phyloP scores from a whole-genome alignment of 2,888 invertebrate genomes.

The Azorinus chamasolen region DNA sequence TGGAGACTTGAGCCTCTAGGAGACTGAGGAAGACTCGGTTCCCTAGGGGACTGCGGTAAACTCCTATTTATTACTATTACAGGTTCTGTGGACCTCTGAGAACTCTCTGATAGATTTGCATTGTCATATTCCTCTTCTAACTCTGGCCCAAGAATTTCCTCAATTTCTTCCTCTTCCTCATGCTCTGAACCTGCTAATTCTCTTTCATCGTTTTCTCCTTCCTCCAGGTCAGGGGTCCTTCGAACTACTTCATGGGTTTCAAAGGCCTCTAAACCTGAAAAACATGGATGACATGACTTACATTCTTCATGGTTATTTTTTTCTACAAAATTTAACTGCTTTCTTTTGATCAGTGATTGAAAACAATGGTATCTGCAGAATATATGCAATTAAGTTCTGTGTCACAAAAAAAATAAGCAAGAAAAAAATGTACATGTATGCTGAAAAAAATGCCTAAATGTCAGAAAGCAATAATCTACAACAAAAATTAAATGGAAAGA shows the following conservation, averaged over 20 bases:
- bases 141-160: conserved; percentile 46
- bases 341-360: neutral
- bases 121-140: conserved; percentile 41
- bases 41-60: conserved; percentile 30
- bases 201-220: conserved; percentile 37
- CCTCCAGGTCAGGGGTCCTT: conserved; percentile 53
- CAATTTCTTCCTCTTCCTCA: conserved; percentile 20
- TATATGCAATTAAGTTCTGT: neutral
- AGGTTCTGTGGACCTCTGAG: conserved; percentile 39
- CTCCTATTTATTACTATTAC: conserved; percentile 57
- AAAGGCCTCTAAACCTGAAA: conserved; percentile 60
- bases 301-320: too few species aligned
- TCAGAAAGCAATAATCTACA: too few species aligned
- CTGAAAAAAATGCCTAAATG: too few species aligned
- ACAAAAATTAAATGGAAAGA: too few species aligned
- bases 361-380: too few species aligned
- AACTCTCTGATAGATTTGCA: conserved; percentile 35
- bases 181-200: neutral
- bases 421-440: too few species aligned
- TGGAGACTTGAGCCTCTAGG: neutral
- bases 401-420: neutral
- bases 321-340: neutral
- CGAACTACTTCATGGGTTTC: conserved; percentile 20
- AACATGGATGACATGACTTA: too few species aligned
- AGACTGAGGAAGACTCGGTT: neutral